A percentile compares a stretch with the other conserved stretches of the same genome.
Conservation (phyloP, 2,888 invertebrate genomes). For the Sinhomidia bicolor region DNA sequence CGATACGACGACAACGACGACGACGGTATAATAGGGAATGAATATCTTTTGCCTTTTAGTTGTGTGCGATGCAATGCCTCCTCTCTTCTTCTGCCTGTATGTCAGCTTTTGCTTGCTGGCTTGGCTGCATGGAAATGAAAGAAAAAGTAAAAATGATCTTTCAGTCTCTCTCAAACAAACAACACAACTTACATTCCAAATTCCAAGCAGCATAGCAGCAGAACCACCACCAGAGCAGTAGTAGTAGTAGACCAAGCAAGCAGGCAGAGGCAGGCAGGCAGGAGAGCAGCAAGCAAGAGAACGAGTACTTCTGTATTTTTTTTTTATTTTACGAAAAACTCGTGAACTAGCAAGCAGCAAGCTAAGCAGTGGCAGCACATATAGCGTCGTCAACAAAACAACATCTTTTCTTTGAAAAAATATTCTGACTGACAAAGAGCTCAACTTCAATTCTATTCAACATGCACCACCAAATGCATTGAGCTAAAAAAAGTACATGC, state of each 20-base stretch:
- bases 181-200: not conserved
- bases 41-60: not conserved
- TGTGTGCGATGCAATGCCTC: not conserved
- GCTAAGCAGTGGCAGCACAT: not conserved
- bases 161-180: not conserved
- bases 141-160: not conserved
- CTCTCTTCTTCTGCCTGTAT: no score
- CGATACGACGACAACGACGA: not conserved
- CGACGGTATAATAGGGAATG: not conserved
- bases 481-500: not conserved
- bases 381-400: not conserved
- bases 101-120: not conserved
- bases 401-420: conserved; percentile 16
- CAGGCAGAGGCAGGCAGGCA: no score
- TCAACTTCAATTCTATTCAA: not conserved
- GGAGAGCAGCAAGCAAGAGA: not conserved
- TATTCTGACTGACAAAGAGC: conserved; percentile 19
- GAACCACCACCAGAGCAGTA: not conserved
- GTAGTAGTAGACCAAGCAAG: no score
- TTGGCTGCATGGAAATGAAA: not conserved
- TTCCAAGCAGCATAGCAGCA: not conserved
- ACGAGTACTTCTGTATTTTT: not conserved
- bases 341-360: not conserved
- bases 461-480: conserved; percentile 8
- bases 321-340: not conserved